Conservation (phyloP, 2,888 invertebrate genomes). For the Hemistola chrysoprasaria region DNA sequence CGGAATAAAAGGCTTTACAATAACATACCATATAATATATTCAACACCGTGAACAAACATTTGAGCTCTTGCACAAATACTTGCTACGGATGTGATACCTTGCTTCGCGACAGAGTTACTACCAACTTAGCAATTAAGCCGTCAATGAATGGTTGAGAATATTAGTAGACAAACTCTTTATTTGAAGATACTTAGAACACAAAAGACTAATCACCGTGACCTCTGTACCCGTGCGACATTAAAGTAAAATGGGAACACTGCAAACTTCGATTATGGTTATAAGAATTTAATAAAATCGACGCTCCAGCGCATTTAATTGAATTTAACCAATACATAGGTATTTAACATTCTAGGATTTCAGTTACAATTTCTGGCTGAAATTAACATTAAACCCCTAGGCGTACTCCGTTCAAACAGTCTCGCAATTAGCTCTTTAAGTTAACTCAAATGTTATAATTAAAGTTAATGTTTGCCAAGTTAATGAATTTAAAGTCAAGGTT, state of each 20-base stretch:
- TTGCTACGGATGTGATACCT: no score
- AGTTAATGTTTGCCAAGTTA: slow-evolving; percentile 9
- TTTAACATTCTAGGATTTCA: slow-evolving; percentile 5
- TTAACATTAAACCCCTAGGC: slow-evolving; percentile 11
- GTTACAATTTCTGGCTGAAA: slow-evolving; percentile 9
- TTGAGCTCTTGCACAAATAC: no score
- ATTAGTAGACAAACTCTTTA: no score
- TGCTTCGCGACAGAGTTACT: no score
- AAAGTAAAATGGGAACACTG: background rate
- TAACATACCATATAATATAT: no score
- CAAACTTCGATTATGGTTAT: slow-evolving; percentile 1
- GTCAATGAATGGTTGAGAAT: no score
- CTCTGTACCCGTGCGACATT: background rate
- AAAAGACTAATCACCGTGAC: background rate
- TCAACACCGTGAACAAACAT: no score
- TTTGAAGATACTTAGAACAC: no score
- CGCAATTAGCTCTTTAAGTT: slow-evolving; percentile 8
- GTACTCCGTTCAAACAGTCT: slow-evolving; percentile 12
- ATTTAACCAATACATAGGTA: slow-evolving; percentile 4
- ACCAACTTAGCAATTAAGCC: no score
- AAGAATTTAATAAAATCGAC: slow-evolving; percentile 3
- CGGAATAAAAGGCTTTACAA: no score
- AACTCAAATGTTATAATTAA: slow-evolving; percentile 11
- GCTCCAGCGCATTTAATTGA: slow-evolving; percentile 4
- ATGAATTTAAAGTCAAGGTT: slow-evolving; percentile 4